Evolutionary conservation across 2,888 invertebrate species (phyloP).

Genomic region (Erebia palarica): DNA sequence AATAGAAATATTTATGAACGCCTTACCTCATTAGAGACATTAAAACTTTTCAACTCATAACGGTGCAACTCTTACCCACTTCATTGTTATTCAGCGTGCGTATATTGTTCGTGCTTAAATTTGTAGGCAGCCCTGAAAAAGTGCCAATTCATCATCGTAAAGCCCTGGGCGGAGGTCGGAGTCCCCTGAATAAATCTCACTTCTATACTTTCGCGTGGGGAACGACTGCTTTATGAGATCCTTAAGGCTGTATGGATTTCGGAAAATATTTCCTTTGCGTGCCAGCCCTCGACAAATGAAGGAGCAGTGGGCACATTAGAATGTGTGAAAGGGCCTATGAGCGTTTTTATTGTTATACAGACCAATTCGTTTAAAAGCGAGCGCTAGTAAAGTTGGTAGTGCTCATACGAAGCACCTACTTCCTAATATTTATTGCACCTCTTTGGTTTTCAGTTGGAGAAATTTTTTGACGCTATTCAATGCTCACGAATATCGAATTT

Average conservation of each 20-base stretch:
- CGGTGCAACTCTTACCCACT: constrained; percentile 65
- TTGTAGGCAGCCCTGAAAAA: constrained; percentile 79
- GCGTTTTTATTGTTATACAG: constrained; percentile 80
- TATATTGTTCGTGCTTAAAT: constrained; percentile 76
- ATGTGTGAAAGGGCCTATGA: constrained; percentile 80
- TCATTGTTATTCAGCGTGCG: constrained; percentile 79
- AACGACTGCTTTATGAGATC: constrained; percentile 82
- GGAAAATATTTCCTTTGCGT: constrained; percentile 82
- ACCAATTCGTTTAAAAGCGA: constrained; percentile 82
- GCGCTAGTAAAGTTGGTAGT: constrained; percentile 68
- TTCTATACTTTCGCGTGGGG: constrained; percentile 82
- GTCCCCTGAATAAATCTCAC: constrained; percentile 81
- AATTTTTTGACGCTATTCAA: constrained; percentile 42
- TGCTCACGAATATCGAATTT: constrained; percentile 47
- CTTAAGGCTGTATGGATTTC: constrained; percentile 84
- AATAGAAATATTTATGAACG: constrained; percentile 72
- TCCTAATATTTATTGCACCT: constrained; percentile 66
- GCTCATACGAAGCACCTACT: constrained; percentile 74
- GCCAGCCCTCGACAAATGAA: constrained; percentile 80
- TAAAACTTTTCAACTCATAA: constrained; percentile 77
- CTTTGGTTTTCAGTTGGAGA: constrained; percentile 51
- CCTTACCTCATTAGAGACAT: constrained; percentile 78
- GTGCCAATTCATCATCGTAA: constrained; percentile 82
- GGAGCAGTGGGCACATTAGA: constrained; percentile 78
- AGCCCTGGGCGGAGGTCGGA: constrained; percentile 77